phyloP scores from a whole-genome alignment of 2,888 invertebrate species.

The Spicauda simplicius region DNA sequence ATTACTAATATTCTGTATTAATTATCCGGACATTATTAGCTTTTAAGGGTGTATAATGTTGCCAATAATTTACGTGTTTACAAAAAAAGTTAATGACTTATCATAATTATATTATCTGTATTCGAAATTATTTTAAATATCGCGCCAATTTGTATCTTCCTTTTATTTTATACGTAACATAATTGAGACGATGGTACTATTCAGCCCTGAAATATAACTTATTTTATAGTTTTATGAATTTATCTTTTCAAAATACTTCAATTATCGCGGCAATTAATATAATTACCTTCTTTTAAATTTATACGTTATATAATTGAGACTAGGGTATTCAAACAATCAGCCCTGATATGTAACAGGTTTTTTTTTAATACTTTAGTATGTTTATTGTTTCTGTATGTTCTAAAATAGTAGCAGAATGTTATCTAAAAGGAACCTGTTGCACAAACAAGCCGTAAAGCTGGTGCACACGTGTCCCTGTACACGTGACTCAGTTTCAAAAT shows the following conservation, averaged over 20 bases:
- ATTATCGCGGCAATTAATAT: too few relatives aligned
- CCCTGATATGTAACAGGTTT: background rate
- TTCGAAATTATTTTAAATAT: background rate
- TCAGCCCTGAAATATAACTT: background rate
- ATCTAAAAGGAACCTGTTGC: slow-evolving; percentile 43
- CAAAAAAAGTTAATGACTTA: too few relatives aligned
- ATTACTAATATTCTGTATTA: too few relatives aligned
- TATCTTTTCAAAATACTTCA: too few relatives aligned
- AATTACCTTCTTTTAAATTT: too few relatives aligned
- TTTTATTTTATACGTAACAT: too few relatives aligned
- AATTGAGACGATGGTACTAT: background rate
- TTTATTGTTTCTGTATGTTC: background rate
- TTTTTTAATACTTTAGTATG: background rate
- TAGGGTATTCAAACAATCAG: background rate
- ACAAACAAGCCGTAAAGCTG: slow-evolving; percentile 31
- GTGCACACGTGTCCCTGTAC: slow-evolving; percentile 47
- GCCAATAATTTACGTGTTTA: too few relatives aligned
- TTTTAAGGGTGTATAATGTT: too few relatives aligned
- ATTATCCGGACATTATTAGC: too few relatives aligned
- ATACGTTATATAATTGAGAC: too few relatives aligned
- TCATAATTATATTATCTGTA: background rate
- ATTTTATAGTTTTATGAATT: too few relatives aligned
- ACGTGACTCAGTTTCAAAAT: slow-evolving; percentile 59
- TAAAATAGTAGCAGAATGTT: slow-evolving; percentile 29
- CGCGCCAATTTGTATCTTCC: background rate